These are phyloP conservation scores for Hirundo rustica DNA, from an alignment of 2,797 vertebrate species.

Conservation along the genomic window DNA sequence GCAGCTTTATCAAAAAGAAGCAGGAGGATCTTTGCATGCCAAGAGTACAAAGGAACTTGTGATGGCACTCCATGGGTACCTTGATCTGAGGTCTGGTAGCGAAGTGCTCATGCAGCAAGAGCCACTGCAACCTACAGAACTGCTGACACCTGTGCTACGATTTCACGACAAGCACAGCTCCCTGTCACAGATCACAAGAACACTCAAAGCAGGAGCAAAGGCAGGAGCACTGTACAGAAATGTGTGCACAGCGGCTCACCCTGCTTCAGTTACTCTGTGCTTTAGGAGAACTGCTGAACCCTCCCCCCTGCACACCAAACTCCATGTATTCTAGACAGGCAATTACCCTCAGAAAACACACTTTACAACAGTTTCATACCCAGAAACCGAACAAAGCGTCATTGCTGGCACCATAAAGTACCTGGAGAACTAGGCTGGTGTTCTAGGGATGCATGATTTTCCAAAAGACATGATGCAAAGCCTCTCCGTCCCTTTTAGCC, in stretches of 20 bases:
- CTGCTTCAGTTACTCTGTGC: not conserved
- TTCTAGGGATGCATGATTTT: not conserved
- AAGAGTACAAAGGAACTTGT: not conserved
- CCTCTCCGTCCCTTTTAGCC: not conserved
- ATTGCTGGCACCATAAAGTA: not conserved
- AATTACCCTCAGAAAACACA: not conserved
- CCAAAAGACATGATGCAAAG: not conserved
- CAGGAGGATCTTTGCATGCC: not conserved
- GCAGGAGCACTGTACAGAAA: not conserved
- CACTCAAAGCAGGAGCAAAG: not conserved
- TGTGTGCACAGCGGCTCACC: not conserved
- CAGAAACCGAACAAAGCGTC: not conserved
- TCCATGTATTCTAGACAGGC: not conserved
- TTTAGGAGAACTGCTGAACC: not conserved
- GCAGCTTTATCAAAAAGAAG: not conserved
- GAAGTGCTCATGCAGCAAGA: not conserved
- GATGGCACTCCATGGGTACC: not conserved
- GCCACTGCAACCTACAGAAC: not conserved
- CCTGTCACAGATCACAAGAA: not conserved
- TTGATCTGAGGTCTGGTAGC: not conserved
- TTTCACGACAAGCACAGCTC: not conserved
- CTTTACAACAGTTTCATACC: not conserved
- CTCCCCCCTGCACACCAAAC: not conserved
- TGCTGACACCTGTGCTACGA: fast-evolving
- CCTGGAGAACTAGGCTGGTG: not conserved